Conservation (phyloP, 2,113 vertebrate species). For the Circaetus cinerascens region DNA sequence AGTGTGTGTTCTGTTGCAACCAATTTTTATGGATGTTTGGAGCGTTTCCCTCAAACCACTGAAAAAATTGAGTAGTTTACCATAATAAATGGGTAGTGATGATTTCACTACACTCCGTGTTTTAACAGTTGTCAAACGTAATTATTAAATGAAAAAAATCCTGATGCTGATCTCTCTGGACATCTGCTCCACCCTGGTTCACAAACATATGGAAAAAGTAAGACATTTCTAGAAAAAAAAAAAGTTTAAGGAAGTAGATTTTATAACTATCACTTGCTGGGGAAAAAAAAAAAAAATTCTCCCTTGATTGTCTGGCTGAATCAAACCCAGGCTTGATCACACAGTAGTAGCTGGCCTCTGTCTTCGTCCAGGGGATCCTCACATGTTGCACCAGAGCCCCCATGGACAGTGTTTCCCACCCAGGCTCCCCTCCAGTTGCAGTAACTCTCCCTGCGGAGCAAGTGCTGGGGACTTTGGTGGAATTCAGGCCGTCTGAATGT, state of each 20-base stretch:
- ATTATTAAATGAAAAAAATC: slow-evolving; percentile 8
- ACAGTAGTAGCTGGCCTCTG: not conserved
- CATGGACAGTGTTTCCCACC: not conserved
- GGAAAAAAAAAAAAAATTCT: not conserved
- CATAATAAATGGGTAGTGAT: not conserved
- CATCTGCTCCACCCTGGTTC: not conserved
- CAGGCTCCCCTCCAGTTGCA: not conserved
- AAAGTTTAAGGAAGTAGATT: not conserved
- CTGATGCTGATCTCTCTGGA: not conserved
- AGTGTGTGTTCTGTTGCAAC: not conserved
- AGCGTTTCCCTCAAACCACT: slow-evolving; percentile 1
- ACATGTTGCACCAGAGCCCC: not conserved
- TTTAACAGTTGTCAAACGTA: slow-evolving; percentile 28
- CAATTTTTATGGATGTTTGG: not conserved
- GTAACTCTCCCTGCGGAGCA: not conserved
- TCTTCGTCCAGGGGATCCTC: not conserved
- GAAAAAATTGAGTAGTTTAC: not conserved
- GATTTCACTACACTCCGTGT: not conserved
- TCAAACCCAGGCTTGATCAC: not conserved
- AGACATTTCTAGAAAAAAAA: not conserved
- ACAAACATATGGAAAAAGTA: slow-evolving; percentile 5
- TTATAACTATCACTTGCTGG: not conserved
- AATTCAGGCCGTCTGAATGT: not conserved
- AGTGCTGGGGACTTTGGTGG: not conserved
- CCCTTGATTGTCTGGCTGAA: not conserved